Base-by-base conservation (phyloP, 2,113 vertebrate species). In the Scomber colias region DNA sequence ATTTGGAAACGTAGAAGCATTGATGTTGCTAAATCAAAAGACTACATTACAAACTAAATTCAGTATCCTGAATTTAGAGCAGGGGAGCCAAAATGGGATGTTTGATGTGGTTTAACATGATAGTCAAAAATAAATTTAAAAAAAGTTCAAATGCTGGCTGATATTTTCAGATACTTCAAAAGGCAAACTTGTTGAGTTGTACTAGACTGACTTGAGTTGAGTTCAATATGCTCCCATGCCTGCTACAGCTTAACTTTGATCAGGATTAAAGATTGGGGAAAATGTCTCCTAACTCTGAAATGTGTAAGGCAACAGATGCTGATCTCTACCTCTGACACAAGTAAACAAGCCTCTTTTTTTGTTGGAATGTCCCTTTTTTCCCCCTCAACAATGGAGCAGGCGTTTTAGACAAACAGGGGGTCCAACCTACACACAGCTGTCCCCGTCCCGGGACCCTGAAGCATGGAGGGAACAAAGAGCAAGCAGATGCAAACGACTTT, bases 351-450 rank as follows among this genome's bases (percentile, higher is more conserved):
- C 51, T 40, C 59, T 60, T 61, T 40, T 27, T 16, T 24, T 27
- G n/a, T 57, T 11, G 27, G 60, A 61, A 75, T 71, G 1, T 11
- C n/a, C 30, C 46, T 16, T 78, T 73, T 75, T 66, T 11, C 3
- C 5, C 35, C 1, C 12, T 44, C 49, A 90, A 90, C 87, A 92
- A 93, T 90, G 81, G 75, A 60, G 44, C 78, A 66, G 71, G 67
- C 83, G 67, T 82, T 71, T 86, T 77, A 84, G 77, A 74, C 83
- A 77, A 73, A 82, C 87, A 89, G 67, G 49, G 31, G 81, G 45
- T 84, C 75, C 80, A 57, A 65, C 70, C 85, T 77, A 79, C 69
- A 71, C 78, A 88, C 92, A 93, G 91, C 88, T 91, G 92, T 87
- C 69, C 79, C 35, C 54, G 69, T 83, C 84, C 79, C 87, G 56